Base-by-base conservation (phyloP, 2,888 invertebrate species). In the Globia sparganii region DNA sequence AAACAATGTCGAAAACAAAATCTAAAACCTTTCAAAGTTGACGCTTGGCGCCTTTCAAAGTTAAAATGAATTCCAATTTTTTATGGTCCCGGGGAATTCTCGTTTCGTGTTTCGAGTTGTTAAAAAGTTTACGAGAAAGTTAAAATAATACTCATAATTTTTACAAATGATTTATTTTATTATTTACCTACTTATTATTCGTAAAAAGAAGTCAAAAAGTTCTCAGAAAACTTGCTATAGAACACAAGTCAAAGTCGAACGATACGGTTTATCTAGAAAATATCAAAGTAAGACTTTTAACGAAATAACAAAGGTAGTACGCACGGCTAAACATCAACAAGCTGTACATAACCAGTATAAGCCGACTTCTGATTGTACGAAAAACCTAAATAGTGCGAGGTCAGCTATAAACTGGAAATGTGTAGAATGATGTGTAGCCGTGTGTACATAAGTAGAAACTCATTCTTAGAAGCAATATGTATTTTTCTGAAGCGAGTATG, bases 1-100 rank as follows among this genome's bases (percentile, higher is more conserved):
- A 74, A 75, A 75, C 2, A 43, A 46, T 64, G 11, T 18, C 28
- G 4, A 53, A 74, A 11, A 67, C 25, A 31, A 64, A 77, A 58
- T 37, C 56, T 18, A 59, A 34, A 65, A 71, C n/a, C n/a, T n/a
- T n/a, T n/a, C 49, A 71, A 58, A n/a, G n/a, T n/a, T n/a, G n/a
- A n/a, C n/a, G n/a, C n/a, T n/a, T 28, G n/a, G 15, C 5, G 21
- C 28, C 21, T 53, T 72, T 34, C 25, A 49, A 72, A 77, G 53
- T 61, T 66, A 21, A 21, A 66, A 71, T 43, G 2, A 53, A 56
- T 66, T 28, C 8, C 31, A 31, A 11, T 8, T 59, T 65, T 65
- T 61, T 43, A 25, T 34, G 43, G 53, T 56, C 4, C 25, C 43
- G 6, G 37, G 28, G 4, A 56, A 13, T 15, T 21, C 13, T 9